Conservation (phyloP, 2,797 vertebrate species). For the Vultur gryphus region DNA sequence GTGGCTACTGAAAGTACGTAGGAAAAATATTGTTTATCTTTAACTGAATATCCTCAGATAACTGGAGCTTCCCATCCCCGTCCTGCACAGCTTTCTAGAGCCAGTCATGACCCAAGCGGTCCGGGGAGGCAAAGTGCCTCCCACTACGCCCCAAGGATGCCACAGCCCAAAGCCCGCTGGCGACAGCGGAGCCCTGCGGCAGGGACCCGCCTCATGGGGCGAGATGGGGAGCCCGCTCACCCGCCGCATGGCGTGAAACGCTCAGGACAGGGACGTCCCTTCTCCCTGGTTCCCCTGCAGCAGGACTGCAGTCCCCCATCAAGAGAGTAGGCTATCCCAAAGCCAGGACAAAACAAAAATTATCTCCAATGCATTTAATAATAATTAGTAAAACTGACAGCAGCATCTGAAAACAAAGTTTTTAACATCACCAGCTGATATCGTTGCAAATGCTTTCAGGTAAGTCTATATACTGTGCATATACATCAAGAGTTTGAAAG, state of each 20-base stretch:
- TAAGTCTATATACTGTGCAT: too few species aligned
- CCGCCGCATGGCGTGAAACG: rapidly evolving
- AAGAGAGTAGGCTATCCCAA: not conserved
- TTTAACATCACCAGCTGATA: not conserved
- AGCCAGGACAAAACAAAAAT: not conserved
- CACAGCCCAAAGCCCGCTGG: not conserved
- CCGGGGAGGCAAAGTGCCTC: not conserved
- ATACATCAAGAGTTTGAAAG: not conserved
- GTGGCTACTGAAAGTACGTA: not conserved
- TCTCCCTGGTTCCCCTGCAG: not conserved
- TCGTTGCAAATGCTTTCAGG: not conserved
- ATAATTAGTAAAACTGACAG: not conserved
- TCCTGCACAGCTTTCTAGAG: not conserved
- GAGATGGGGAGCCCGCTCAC: too few species aligned
- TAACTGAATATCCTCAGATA: not conserved
- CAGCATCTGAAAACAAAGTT: not conserved
- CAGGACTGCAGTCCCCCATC: too few species aligned
- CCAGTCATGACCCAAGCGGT: rapidly evolving
- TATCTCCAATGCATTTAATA: not conserved
- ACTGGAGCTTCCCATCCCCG: rapidly evolving
- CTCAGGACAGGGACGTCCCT: not conserved
- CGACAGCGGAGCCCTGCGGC: not conserved
- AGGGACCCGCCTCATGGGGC: rapidly evolving
- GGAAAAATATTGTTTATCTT: not conserved
- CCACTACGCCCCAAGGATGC: rapidly evolving